Percentiles rank a stretch among this genome's conserved stretches.
Conservation (phyloP, 1,140 invertebrate genomes). For the Alviniconcha marisindica region DNA sequence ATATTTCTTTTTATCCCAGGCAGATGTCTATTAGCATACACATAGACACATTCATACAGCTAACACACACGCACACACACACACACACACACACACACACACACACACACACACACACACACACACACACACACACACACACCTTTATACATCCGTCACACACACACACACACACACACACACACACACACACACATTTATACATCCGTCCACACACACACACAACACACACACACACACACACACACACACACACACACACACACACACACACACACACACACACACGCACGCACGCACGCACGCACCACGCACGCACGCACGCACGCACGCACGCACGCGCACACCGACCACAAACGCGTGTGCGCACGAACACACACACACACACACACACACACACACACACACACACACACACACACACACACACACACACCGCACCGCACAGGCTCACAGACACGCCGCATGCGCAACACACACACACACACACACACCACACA, state of each 20-base stretch:
- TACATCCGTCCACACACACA: neutral
- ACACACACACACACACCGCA: neutral
- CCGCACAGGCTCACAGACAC: too few species aligned
- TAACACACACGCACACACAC: too few species aligned
- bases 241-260: neutral
- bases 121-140: neutral
- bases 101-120: constrained; percentile 5
- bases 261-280: neutral
- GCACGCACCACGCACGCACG: constrained; percentile 1
- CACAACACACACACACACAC: neutral
- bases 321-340: neutral
- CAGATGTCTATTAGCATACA: too few species aligned
- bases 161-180: neutral
- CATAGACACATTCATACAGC: too few species aligned
- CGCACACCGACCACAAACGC: neutral
- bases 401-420: neutral
- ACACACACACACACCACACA: neutral
- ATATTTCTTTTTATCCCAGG: too few species aligned
- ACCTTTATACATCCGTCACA: too few species aligned
- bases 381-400: neutral
- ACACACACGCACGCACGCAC: neutral
- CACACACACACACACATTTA: neutral
- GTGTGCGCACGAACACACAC: neutral
- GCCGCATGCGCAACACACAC: neutral
- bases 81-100: too few species aligned